phyloP scores from a whole-genome alignment of 2,113 vertebrate species.

The Brachypodius melanocephalos region DNA sequence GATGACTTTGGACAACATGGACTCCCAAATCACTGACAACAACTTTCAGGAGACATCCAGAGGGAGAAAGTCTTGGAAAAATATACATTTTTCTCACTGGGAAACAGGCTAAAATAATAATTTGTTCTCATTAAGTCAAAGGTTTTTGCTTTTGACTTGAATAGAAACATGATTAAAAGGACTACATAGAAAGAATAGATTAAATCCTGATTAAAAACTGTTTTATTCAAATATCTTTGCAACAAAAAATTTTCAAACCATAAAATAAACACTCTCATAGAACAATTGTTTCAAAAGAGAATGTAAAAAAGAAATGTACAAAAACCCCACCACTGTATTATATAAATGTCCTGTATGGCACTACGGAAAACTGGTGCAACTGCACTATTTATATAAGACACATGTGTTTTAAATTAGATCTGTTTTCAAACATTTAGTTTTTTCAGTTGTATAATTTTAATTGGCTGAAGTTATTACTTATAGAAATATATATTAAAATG shows the following conservation, averaged over 20 bases:
- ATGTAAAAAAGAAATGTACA: not conserved
- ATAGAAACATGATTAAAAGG: constrained; percentile 10
- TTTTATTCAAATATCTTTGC: constrained; percentile 30
- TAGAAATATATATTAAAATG: not conserved
- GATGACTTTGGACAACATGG: not conserved
- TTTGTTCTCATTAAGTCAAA: constrained; percentile 43
- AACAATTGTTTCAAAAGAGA: constrained; percentile 8
- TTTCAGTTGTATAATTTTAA: constrained; percentile 26
- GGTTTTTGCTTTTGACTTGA: not conserved
- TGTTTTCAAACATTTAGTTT: constrained; percentile 10
- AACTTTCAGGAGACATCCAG: not conserved
- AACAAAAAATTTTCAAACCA: not conserved
- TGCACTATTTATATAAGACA: not conserved
- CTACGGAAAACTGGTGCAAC: not conserved
- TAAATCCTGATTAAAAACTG: constrained; percentile 15
- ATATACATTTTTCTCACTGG: not conserved
- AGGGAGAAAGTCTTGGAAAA: not conserved
- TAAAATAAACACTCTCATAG: not conserved
- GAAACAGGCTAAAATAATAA: not conserved
- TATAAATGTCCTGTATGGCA: not conserved
- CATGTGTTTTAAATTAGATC: not conserved
- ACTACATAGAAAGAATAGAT: not conserved
- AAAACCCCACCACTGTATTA: not conserved
- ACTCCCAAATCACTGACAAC: not conserved
- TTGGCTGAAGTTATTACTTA: not conserved